Base-by-base conservation (phyloP, 2,113 vertebrate genomes). In the Trachemys scripta region DNA sequence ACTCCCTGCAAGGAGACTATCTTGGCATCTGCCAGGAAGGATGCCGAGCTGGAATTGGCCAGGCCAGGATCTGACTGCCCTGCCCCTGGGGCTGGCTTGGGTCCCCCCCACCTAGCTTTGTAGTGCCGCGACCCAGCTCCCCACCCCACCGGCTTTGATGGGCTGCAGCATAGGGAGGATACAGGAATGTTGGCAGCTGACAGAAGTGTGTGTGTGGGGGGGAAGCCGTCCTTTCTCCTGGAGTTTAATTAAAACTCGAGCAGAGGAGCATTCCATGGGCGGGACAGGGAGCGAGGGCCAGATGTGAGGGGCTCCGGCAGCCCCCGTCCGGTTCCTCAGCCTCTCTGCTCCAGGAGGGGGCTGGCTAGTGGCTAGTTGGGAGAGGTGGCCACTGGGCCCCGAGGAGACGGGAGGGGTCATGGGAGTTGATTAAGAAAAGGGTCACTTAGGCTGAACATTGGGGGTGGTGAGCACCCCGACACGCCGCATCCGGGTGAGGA, bases 161-260 rank as follows among this genome's bases (percentile, higher is more conserved):
- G 59, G 87, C 13, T 14, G 75, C 51, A 19, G 80, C 50, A 75
- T 29, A 25, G 85, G 90, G 91, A 92, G 91, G 85, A 65, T 6
- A 57, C 31, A 79, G 91, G 91, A 92, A 92, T 92, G 85, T 79
- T 79, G 91, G 91, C 80, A 62, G 80, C 24, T 7, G 8, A 29
- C 51, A 69, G 19, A 22, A 54, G 24, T 16, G 50, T 13, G 50
- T 14, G 50, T 13, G 47, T 19, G 49, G 65, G 79, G 45, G 81
- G 47, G 29, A 4, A 47, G 13, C 35, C 10, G 27, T 50, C 45
- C n/a, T 16, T 62, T 38, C 20, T n/a, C 4, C 79, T 79, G 72
- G 88, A 79, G 78, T 88, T 88, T 88, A 92, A 92, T 92, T 88
- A 92, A 92, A 92, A 88, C 85, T 54, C 65, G 9, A 72, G 65